These are phyloP conservation scores for Lepidostoma basale DNA, from an alignment of 1,140 invertebrate genomes.

Conservation along the genomic window DNA sequence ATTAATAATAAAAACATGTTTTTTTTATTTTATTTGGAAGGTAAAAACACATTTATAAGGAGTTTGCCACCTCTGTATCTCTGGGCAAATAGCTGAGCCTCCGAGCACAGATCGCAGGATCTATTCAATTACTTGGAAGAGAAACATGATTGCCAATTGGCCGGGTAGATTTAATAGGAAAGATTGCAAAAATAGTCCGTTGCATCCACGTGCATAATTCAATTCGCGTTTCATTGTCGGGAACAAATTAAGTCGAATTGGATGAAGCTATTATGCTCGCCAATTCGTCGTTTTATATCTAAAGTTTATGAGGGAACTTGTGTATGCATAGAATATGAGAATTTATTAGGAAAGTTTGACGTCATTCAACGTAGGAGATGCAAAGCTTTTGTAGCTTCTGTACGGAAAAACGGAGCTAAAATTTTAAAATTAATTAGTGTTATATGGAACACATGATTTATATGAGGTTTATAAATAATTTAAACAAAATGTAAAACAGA, in stretches of 20 bases:
- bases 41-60: neutral
- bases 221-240: neutral
- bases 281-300: neutral
- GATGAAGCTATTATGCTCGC: conserved; percentile 6
- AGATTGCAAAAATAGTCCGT: conserved; percentile 33
- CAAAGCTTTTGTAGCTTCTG: no score
- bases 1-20: neutral
- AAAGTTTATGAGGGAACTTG: neutral
- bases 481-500: no score
- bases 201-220: conserved; percentile 5
- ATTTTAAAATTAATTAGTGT: no score
- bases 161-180: conserved; percentile 39
- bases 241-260: conserved; percentile 11
- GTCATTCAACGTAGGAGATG: no score
- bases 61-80: neutral
- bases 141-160: conserved; percentile 46
- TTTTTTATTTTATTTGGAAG: neutral
- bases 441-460: no score
- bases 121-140: conserved; percentile 45
- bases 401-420: no score
- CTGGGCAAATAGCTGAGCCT: neutral
- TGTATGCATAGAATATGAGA: neutral
- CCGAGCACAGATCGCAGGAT: conserved; percentile 19
- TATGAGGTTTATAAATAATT: no score
- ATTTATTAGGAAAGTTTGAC: conserved; percentile 5